These are phyloP conservation scores for Helogale parvula DNA, from an alignment of 2,113 vertebrate species.

Conservation along the genomic window DNA sequence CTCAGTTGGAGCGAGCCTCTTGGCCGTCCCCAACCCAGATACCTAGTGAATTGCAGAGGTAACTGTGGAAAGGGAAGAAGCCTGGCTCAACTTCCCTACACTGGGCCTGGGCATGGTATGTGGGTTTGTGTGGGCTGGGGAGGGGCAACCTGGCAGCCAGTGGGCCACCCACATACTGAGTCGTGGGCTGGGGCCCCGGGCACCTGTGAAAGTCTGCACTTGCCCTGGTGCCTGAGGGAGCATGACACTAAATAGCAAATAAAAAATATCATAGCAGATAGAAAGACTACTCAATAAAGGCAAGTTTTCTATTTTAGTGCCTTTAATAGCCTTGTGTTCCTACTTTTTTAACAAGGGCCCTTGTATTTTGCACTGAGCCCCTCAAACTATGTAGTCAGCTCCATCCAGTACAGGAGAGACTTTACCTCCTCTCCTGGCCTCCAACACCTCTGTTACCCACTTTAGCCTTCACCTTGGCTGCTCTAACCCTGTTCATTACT, in stretches of 20 bases:
- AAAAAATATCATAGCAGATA: not conserved
- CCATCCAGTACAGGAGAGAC: not conserved
- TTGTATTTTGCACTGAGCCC: not conserved
- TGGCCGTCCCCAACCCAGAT: not conserved
- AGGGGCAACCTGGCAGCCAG: not conserved
- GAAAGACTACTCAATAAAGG: not conserved
- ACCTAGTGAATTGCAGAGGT: not conserved
- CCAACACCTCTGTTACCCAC: not conserved
- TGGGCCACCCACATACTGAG: not conserved
- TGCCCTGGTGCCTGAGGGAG: not conserved
- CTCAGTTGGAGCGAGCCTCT: not conserved
- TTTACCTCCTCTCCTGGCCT: not conserved
- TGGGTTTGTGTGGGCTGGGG: not conserved
- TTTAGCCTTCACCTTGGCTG: not conserved
- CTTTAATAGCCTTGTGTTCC: not conserved
- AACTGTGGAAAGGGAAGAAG: not conserved
- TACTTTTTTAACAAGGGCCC: not conserved
- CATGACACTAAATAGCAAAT: not conserved
- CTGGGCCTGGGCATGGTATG: not conserved
- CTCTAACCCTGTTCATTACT: not conserved
- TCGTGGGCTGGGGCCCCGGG: not conserved
- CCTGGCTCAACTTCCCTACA: not conserved
- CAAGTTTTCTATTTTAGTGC: not conserved
- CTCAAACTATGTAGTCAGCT: not conserved
- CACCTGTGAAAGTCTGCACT: not conserved